Conservation (phyloP, 2,888 invertebrate genomes). For the Bruchidius siliquastri region DNA sequence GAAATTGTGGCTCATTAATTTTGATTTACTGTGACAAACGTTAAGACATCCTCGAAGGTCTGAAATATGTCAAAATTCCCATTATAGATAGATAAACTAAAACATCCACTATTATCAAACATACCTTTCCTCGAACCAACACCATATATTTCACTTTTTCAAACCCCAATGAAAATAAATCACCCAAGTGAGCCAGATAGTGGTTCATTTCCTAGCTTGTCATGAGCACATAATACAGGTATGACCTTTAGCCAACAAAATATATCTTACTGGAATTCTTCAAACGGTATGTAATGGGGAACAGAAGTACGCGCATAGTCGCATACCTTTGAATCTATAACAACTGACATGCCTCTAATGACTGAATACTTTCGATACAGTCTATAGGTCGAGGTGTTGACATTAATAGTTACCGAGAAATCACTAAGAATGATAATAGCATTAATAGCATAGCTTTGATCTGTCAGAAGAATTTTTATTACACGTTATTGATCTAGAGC, state of each 20-base stretch:
- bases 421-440: neutral
- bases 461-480: neutral
- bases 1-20: neutral
- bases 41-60: neutral
- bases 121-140: neutral
- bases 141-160: neutral
- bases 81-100: neutral
- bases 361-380: neutral
- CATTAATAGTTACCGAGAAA: neutral
- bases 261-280: neutral
- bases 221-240: neutral
- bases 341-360: neutral
- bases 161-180: neutral
- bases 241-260: neutral
- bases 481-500: neutral
- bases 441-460: neutral
- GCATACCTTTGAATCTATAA: neutral
- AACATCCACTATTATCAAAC: neutral
- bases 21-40: neutral
- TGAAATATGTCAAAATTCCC: neutral
- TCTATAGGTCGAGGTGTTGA: neutral
- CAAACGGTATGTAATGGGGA: neutral
- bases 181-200: neutral
- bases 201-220: neutral
- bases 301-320: neutral